Base-by-base conservation (phyloP, 2,888 invertebrate genomes). In the Napeogenes inachia region DNA sequence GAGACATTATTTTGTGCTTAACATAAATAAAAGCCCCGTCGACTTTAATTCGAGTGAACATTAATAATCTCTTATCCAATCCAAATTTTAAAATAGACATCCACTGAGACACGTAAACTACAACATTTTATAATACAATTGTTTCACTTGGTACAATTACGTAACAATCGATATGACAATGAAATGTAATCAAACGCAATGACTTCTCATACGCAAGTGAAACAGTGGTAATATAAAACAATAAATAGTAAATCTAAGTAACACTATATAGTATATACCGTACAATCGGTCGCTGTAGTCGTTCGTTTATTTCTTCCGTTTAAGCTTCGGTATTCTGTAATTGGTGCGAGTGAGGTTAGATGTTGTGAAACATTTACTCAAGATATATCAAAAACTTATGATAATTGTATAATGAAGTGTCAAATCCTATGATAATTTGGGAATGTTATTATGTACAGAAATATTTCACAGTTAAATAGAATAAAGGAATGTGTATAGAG, bases 271-370 rank as follows among this genome's bases (percentile, higher is more conserved):
- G 21, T 21, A 21, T 21, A 64, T 69, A 69, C 87, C 86, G 82
- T 89, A 89, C 88, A 84, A 42, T 85, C 84, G 83, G 75, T 77
- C 77, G 77, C 78, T 75, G 82, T 77, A 80, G 77, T 85, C 84
- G 86, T 79, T 83, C 83, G 84, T 75, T 80, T 81, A 82, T 79
- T 85, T 87, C 84, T 87, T 89, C 85, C 82, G 76, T 81, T 88
- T 90, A 75, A 88, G 80, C 82, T 89, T 90, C 82, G 90, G 90
- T 76, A 90, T 90, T 81, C 90, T 90, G 90, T 66, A 88, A 89
- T 78, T 81, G 81, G 83, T 87, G 89, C 87, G 74, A 65, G 87
- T 85, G 85, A 54, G 68, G 84, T 88, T 88, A 85, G 78, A 69
- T 75, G 75, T 69, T 67, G 71, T 70, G 71, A 21, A 21, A 21